These are phyloP conservation scores for Drosophila asahinai DNA, from an alignment of 1,140 invertebrate species.

Conservation along the genomic window DNA sequence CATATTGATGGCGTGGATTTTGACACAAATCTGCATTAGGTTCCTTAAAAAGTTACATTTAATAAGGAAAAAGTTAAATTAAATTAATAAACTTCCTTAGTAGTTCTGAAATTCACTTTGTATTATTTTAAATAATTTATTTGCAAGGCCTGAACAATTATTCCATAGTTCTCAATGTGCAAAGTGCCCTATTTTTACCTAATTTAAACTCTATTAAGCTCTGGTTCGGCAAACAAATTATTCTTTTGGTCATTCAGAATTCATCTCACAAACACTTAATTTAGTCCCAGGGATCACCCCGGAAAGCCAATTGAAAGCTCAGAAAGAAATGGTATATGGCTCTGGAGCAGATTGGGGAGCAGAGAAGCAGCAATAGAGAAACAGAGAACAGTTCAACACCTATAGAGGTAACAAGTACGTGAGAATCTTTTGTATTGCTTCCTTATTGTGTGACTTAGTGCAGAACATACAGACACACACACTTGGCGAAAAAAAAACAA, in stretches of 20 bases:
- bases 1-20: background rate
- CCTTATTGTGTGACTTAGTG: constrained; percentile 60
- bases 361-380: background rate
- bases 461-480: constrained; percentile 8
- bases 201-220: background rate
- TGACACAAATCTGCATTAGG: background rate
- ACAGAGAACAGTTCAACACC: constrained; percentile 64
- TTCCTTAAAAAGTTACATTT: background rate
- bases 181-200: background rate
- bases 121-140: background rate
- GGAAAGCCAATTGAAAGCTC: constrained; percentile 1
- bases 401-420: constrained; percentile 74
- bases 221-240: background rate
- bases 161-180: background rate
- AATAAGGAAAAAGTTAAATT: background rate
- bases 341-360: constrained; percentile 17
- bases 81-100: background rate
- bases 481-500: constrained; percentile 2
- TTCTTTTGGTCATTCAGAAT: background rate
- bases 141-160: background rate
- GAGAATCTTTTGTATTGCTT: constrained; percentile 79
- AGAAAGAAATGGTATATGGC: constrained; percentile 49
- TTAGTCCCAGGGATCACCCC: constrained; percentile 10
- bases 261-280: constrained; percentile 2
- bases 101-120: background rate